Percentiles rank a stretch among this genome's conserved stretches.
phyloP scores from a whole-genome alignment of 2,888 invertebrate genomes.

The Saturnia japonica region DNA sequence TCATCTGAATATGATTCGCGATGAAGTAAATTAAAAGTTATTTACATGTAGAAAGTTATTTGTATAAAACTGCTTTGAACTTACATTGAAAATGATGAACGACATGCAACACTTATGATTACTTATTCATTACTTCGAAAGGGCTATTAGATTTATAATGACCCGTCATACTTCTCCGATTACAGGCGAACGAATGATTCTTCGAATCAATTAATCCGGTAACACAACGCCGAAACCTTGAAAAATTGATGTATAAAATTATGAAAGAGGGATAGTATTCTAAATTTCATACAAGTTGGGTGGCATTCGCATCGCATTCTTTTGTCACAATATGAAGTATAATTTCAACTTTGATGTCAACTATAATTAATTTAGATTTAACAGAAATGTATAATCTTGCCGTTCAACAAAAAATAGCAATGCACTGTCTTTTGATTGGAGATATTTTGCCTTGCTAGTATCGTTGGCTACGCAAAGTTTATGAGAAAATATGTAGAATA shows the following conservation, averaged over 20 bases:
- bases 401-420: too few species aligned
- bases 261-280: not conserved
- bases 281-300: not conserved
- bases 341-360: too few species aligned
- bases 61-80: not conserved
- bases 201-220: not conserved
- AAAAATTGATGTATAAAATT: not conserved
- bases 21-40: too few species aligned
- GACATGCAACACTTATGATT: conserved; percentile 1
- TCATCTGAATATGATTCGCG: too few species aligned
- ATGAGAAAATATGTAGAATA: too few species aligned
- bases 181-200: conserved; percentile 2
- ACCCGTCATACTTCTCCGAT: conserved; percentile 11
- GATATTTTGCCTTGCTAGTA: too few species aligned
- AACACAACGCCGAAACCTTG: not conserved
- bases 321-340: not conserved
- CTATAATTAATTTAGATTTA: too few species aligned
- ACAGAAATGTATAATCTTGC: too few species aligned
- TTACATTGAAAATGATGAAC: not conserved
- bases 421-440: too few species aligned
- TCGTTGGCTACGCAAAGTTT: too few species aligned
- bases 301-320: not conserved
- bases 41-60: not conserved
- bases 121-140: conserved; percentile 8
- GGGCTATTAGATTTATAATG: conserved; percentile 8